Conservation (phyloP, 1,140 invertebrate genomes). For the Rhagoletis zephyria region DNA sequence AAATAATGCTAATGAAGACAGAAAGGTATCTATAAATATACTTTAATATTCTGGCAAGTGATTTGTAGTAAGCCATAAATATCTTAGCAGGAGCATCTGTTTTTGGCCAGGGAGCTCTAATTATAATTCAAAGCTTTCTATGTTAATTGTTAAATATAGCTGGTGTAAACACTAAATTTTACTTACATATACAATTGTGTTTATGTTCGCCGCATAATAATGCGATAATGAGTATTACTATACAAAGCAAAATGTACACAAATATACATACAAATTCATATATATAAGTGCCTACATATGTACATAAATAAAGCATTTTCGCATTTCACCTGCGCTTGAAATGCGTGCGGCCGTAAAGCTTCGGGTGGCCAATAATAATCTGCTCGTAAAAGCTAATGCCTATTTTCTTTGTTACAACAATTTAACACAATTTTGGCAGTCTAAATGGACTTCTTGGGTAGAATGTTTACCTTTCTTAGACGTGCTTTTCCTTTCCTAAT, state of each 20-base stretch:
- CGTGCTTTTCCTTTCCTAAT: neutral
- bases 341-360: neutral
- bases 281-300: neutral
- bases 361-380: neutral
- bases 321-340: neutral
- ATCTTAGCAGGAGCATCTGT: neutral
- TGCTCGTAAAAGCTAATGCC: neutral
- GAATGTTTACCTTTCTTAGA: neutral
- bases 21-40: too few relatives aligned
- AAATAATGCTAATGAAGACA: too few relatives aligned
- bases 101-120: neutral
- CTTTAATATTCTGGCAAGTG: too few relatives aligned
- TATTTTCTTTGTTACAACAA: neutral
- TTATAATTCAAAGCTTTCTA: neutral
- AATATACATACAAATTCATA: neutral
- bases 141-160: neutral
- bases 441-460: neutral
- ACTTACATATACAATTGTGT: neutral
- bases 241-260: neutral
- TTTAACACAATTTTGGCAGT: neutral
- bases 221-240: slow-evolving; percentile 24
- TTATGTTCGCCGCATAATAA: slow-evolving; percentile 11
- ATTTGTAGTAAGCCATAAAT: neutral
- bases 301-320: neutral
- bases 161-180: neutral